phyloP scores from a whole-genome alignment of 2,888 invertebrate species.

The Asteroscopus sphinx region DNA sequence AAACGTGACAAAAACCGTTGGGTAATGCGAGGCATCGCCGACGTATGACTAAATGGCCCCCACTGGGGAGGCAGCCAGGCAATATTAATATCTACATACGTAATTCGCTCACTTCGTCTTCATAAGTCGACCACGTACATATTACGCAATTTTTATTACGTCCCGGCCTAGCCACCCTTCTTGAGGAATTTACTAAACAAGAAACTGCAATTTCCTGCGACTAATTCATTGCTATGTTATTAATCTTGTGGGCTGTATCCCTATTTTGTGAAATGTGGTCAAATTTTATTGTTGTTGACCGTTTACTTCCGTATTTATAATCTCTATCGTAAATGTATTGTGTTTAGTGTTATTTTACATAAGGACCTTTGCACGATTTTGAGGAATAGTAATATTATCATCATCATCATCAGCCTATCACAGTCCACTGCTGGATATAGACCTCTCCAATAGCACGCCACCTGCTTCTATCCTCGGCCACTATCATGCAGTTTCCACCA shows the following conservation, averaged over 20 bases:
- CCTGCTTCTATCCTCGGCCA: too few relatives aligned
- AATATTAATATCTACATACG: constrained; percentile 75
- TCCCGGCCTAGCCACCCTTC: constrained; percentile 58
- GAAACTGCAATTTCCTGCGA: constrained; percentile 82
- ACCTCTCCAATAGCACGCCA: too few relatives aligned
- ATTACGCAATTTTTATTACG: constrained; percentile 77
- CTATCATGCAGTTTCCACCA: too few relatives aligned
- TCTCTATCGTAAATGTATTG: background rate
- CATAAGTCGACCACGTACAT: constrained; percentile 72
- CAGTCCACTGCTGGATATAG: too few relatives aligned
- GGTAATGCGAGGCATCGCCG: constrained; percentile 42
- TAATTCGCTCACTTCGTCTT: constrained; percentile 76
- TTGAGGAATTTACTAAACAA: constrained; percentile 80
- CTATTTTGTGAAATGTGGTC: constrained; percentile 66
- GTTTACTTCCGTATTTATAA: constrained; percentile 15
- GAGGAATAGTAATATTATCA: too few relatives aligned
- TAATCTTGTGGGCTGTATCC: constrained; percentile 78
- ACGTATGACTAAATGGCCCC: constrained; percentile 58
- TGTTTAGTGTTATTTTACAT: background rate
- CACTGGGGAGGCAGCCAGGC: constrained; percentile 59
- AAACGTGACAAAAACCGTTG: constrained; percentile 48
- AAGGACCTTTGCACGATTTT: too few relatives aligned
- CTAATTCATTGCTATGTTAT: constrained; percentile 81
- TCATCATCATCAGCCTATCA: too few relatives aligned
- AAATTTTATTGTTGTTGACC: constrained; percentile 36